Conservation (phyloP, 2,888 invertebrate species). For the Drosophila heteroneura region DNA sequence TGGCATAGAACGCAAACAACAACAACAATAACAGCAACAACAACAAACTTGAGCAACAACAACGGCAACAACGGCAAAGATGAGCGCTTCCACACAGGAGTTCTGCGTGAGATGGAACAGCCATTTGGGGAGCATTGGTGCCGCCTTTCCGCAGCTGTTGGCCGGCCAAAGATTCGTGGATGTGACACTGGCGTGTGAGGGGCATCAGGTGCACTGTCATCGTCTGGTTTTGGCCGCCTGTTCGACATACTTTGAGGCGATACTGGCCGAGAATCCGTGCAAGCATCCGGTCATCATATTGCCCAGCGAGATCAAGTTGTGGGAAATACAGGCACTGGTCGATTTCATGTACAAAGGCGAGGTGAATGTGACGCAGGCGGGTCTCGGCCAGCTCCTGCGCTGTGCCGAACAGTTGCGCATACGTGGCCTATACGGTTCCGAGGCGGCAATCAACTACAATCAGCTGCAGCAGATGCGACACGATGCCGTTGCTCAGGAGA, state of each 20-base stretch:
- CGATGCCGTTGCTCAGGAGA: slow-evolving; percentile 32
- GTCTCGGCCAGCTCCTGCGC: slow-evolving; percentile 91
- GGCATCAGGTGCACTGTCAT: slow-evolving; percentile 92
- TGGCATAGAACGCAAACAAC: neutral
- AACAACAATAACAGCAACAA: neutral
- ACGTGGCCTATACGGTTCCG: slow-evolving; percentile 87
- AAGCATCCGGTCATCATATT: slow-evolving; percentile 93
- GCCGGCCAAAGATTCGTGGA: slow-evolving; percentile 89
- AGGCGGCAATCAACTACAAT: slow-evolving; percentile 84
- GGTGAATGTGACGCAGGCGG: slow-evolving; percentile 94
- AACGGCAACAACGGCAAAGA: slow-evolving; percentile 14
- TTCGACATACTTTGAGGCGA: slow-evolving; percentile 92
- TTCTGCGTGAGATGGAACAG: slow-evolving; percentile 86
- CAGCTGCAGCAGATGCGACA: slow-evolving; percentile 79
- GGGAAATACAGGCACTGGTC: slow-evolving; percentile 94
- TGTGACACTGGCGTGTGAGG: slow-evolving; percentile 95
- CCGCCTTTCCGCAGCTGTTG: slow-evolving; percentile 85
- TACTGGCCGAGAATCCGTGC: slow-evolving; percentile 93
- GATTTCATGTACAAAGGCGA: slow-evolving; percentile 97
- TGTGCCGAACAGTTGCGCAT: slow-evolving; percentile 94
- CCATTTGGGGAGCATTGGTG: slow-evolving; percentile 85
- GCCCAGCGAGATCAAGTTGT: slow-evolving; percentile 93
- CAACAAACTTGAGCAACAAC: neutral
- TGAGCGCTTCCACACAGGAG: slow-evolving; percentile 80
- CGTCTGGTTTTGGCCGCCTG: slow-evolving; percentile 94